Percentiles rank a stretch among this genome's conserved stretches.
phyloP scores from a whole-genome alignment of 1,140 invertebrate species.

The Drosophila willistoni region DNA sequence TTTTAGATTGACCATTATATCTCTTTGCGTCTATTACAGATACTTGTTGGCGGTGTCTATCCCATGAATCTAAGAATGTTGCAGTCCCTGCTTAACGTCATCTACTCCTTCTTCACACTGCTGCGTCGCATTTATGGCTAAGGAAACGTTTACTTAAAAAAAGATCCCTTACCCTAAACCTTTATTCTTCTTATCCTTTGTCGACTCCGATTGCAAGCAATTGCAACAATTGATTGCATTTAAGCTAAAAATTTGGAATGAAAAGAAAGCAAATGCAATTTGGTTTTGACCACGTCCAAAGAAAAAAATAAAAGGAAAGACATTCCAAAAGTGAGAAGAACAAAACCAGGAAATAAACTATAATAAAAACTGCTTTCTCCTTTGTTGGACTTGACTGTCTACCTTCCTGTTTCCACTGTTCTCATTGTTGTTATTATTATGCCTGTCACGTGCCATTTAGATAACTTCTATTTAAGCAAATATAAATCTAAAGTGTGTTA shows the following conservation, averaged over 20 bases:
- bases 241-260: slow-evolving; percentile 43
- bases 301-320: slow-evolving; percentile 35
- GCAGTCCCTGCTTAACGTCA: slow-evolving; percentile 65
- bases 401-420: neutral
- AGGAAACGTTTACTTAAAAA: slow-evolving; percentile 18
- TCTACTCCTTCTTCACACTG: slow-evolving; percentile 70
- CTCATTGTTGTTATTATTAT: slow-evolving; percentile 40
- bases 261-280: slow-evolving; percentile 41
- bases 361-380: slow-evolving; percentile 66
- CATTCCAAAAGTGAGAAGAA: slow-evolving; percentile 35
- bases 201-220: slow-evolving; percentile 20
- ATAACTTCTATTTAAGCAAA: slow-evolving; percentile 81
- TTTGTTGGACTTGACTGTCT: neutral
- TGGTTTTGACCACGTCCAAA: slow-evolving; percentile 37
- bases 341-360: slow-evolving; percentile 65
- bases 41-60: slow-evolving; percentile 69
- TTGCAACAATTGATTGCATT: slow-evolving; percentile 74
- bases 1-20: slow-evolving; percentile 20
- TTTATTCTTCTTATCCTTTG: slow-evolving; percentile 1
- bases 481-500: slow-evolving; percentile 81
- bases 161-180: slow-evolving; percentile 13
- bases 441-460: slow-evolving; percentile 70
- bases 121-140: slow-evolving; percentile 63
- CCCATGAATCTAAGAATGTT: slow-evolving; percentile 71
- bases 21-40: slow-evolving; percentile 25